These are phyloP conservation scores for Drosophila mayaguana DNA, from an alignment of 2,888 invertebrate genomes.

Conservation along the genomic window DNA sequence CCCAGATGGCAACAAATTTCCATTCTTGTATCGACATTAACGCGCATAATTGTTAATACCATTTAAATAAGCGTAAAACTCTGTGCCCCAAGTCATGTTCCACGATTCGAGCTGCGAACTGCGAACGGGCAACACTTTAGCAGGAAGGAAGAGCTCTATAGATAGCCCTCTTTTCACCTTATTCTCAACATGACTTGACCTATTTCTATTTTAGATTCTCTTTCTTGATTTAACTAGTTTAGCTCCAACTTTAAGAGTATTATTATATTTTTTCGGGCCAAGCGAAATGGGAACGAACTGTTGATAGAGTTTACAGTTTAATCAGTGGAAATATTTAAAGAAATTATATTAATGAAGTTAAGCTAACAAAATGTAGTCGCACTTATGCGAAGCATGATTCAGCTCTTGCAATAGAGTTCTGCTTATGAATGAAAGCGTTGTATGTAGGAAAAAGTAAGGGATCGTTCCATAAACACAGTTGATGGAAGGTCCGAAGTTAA, in stretches of 20 bases:
- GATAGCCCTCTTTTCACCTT: conserved; percentile 2
- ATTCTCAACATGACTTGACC: conserved; percentile 50
- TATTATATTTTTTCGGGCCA: conserved; percentile 9
- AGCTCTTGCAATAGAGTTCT: conserved; percentile 14
- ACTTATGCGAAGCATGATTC: conserved; percentile 27
- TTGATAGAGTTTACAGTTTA: conserved; percentile 57
- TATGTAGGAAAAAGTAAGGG: background rate
- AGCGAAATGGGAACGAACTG: conserved; percentile 67
- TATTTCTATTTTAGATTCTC: conserved; percentile 50
- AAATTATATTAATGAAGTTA: conserved; percentile 44
- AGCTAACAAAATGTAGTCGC: conserved; percentile 18
- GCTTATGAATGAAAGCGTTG: conserved; percentile 26
- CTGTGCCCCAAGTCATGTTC: conserved; percentile 58
- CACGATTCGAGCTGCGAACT: conserved; percentile 26
- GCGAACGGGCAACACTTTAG: background rate
- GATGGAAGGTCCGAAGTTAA: background rate
- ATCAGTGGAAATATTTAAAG: conserved; percentile 36
- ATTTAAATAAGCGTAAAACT: conserved; percentile 68
- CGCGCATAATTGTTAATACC: conserved; percentile 72
- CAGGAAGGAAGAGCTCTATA: conserved; percentile 24
- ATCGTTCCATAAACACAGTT: conserved; percentile 2
- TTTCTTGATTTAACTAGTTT: conserved; percentile 38
- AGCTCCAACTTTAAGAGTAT: conserved; percentile 10
- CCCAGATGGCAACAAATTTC: conserved; percentile 65
- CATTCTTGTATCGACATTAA: conserved; percentile 69